Conservation (phyloP, 2,888 invertebrate species). For the Barypeithes pellucidus region DNA sequence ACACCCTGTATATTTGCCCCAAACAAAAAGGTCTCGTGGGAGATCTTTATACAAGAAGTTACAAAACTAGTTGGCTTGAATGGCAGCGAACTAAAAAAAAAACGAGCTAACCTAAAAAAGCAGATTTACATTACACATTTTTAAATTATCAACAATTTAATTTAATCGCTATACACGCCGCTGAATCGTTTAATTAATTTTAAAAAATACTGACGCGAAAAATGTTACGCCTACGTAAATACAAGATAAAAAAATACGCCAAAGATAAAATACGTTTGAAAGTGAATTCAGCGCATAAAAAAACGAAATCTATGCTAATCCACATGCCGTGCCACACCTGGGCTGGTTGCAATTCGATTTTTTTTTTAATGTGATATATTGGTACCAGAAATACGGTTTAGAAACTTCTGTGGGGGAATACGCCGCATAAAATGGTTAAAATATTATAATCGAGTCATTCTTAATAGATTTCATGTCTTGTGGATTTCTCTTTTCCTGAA, state of each 20-base stretch:
- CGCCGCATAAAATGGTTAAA: conserved; percentile 7
- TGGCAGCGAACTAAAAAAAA: no score
- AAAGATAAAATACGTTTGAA: conserved; percentile 4
- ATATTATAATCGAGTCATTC: conserved; percentile 7
- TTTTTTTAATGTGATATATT: conserved; percentile 27
- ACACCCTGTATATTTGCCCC: no score
- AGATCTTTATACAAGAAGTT: no score
- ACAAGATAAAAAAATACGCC: not conserved
- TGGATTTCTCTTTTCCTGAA: conserved; percentile 17
- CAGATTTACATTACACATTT: no score
- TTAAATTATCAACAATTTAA: no score
- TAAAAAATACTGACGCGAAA: not conserved
- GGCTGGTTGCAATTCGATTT: not conserved
- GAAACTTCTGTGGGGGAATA: conserved; percentile 6
- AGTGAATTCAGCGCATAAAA: conserved; percentile 14
- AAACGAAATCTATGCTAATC: conserved; percentile 9
- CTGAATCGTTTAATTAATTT: not conserved
- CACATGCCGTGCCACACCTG: not conserved
- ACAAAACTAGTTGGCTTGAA: no score
- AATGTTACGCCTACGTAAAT: conserved; percentile 12
- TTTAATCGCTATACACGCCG: not conserved
- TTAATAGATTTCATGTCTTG: not conserved
- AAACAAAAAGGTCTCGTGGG: no score
- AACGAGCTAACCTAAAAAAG: no score
- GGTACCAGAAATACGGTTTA: conserved; percentile 11